These are phyloP conservation scores for Sitta carolinensis DNA, from an alignment of 2,797 vertebrate species.

Conservation along the genomic window DNA sequence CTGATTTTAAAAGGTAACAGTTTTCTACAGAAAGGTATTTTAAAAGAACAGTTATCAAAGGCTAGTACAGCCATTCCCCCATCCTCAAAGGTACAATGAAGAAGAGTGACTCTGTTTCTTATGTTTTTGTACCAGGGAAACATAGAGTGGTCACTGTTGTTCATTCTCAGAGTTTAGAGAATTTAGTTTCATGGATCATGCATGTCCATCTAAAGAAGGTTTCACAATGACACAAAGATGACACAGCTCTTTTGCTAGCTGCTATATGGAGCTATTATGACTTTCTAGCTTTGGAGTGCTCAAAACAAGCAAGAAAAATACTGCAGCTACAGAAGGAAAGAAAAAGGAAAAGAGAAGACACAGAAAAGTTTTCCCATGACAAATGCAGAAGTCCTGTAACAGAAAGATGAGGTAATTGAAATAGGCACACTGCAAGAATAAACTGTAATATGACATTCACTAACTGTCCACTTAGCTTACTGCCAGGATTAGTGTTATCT, in stretches of 20 bases:
- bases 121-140: not conserved
- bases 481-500: not conserved
- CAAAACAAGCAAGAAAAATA: constrained; percentile 1
- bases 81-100: not conserved
- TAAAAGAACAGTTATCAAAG: not conserved
- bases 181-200: not conserved
- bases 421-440: not conserved
- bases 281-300: not conserved
- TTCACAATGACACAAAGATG: not conserved
- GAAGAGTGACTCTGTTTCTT: not conserved
- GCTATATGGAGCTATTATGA: not conserved
- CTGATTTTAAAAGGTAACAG: not conserved
- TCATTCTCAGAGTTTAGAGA: not conserved
- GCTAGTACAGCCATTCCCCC: not conserved
- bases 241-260: not conserved
- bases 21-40: not conserved
- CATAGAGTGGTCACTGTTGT: not conserved
- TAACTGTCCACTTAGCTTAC: constrained; percentile 32
- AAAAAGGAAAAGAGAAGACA: not conserved
- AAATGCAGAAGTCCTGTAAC: not conserved
- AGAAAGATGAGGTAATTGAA: not conserved
- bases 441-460: not conserved
- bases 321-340: not conserved
- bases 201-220: not conserved
- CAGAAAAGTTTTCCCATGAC: not conserved